Conservation (phyloP, 2,797 vertebrate genomes). For the Otolemur crassicaudatus region DNA sequence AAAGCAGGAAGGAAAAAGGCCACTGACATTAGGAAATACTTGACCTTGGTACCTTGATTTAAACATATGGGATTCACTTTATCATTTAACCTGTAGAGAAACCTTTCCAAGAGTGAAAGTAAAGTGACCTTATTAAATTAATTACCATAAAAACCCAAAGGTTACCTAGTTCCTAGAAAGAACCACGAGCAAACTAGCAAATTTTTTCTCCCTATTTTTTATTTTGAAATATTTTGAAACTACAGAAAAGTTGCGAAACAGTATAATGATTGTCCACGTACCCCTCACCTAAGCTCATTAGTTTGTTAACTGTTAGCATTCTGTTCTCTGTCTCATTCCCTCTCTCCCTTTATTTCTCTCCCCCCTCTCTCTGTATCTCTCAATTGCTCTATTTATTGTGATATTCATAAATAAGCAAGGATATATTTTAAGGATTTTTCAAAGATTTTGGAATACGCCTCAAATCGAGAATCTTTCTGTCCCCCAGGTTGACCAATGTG, state of each 20-base stretch:
- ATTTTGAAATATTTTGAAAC: conserved; percentile 30
- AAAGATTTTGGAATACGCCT: background rate
- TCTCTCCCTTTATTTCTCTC: background rate
- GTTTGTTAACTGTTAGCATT: background rate
- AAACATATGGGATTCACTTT: background rate
- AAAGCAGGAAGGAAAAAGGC: background rate
- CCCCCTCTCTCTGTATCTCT: background rate
- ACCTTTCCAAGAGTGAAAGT: background rate
- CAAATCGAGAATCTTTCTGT: background rate
- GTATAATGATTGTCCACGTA: background rate
- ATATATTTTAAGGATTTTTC: background rate
- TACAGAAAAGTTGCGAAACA: background rate
- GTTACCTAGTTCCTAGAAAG: background rate
- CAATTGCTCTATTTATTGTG: background rate
- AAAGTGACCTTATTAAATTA: conserved; percentile 37
- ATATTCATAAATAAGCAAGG: background rate
- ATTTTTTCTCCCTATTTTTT: background rate
- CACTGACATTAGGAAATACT: background rate
- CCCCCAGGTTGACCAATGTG: background rate
- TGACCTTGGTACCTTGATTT: background rate
- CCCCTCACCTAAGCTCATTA: background rate
- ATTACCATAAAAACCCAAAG: background rate
- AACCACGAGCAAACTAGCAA: background rate
- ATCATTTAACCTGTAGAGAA: background rate
- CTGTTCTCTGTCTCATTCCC: background rate